Evolutionary conservation across 2,113 vertebrate species (phyloP), one percentile per base, ranked within the genome.

Genomic region (Marcusenius ussheri): DNA sequence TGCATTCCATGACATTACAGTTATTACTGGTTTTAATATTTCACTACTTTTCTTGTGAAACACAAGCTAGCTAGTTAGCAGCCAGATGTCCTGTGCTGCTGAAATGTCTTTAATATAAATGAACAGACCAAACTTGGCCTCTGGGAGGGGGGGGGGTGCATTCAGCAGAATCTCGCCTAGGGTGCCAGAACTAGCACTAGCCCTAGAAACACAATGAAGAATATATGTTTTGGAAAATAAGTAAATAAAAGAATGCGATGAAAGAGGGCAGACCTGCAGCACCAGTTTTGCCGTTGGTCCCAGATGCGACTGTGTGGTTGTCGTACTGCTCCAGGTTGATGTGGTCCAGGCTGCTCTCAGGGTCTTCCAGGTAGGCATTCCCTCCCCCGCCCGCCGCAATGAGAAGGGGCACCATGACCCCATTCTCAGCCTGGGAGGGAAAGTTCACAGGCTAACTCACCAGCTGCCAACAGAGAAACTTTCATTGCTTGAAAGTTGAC

Each of bases 331-430:
- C 97, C 93, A 96, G 47, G 0, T 93, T 92, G 10, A 91, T 85
- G 0, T 94, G 93, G 27, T 96, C 96, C 92, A 93, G 89, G 51
- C 93, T 94, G 87, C 88, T 92, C 90, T 96, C 96, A 5, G 93
- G 96, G 91, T 96, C 93, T 92, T 97, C 97, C 94, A 97, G 89
- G 93, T 97, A 98, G 49, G 97, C 97, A 83, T 97, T 97, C 70
- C 98, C 97, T 93, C 98, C 97, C 85, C 97, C 98, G 24, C 98
- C 97, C 77, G 98, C 98, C 11, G 97, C 98, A 89, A 97, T 96
- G 94, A 97, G 94, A 94, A 97, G 94, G 51, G 97, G 98, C 93
- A 97, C 95, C 89, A 94, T 94, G 92, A 95, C 93, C 0, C 94
- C 95, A 1, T 93, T 93, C 87, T 96, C 96, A 96, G 95, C 95